Percentiles rank a stretch among this genome's conserved stretches.
Evolutionary conservation across 1,140 invertebrate species (phyloP).

Genomic region (Parapsyche elsis): DNA sequence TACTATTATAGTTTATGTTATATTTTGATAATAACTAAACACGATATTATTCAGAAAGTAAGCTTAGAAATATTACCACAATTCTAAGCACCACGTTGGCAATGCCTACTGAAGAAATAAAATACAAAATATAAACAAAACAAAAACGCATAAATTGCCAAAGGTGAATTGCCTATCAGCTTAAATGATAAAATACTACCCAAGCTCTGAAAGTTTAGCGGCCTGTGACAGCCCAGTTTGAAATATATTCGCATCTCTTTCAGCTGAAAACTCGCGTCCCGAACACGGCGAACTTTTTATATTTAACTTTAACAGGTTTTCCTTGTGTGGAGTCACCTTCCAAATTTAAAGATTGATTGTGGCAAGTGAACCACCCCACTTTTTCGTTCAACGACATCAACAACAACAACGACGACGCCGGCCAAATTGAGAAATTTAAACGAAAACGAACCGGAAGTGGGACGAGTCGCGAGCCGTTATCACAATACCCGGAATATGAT

Average conservation of each 20-base stretch:
- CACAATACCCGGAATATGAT: too few relatives aligned
- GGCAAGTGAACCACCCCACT: not conserved
- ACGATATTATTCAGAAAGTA: too few relatives aligned
- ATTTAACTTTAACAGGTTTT: constrained; percentile 51
- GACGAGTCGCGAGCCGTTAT: too few relatives aligned
- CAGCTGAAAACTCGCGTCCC: constrained; percentile 43
- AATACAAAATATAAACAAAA: not conserved
- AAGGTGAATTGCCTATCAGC: constrained; percentile 38
- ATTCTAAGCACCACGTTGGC: too few relatives aligned
- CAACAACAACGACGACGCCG: too few relatives aligned
- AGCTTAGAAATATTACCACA: too few relatives aligned
- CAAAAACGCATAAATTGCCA: constrained; percentile 28
- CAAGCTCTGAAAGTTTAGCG: constrained; percentile 33
- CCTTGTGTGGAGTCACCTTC: constrained; percentile 43
- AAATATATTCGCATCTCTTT: constrained; percentile 50
- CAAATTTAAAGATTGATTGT: constrained; percentile 51
- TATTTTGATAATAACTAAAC: too few relatives aligned
- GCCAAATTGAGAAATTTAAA: too few relatives aligned
- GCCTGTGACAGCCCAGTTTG: constrained; percentile 48
- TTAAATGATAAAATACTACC: constrained; percentile 42
- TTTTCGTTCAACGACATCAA: too few relatives aligned
- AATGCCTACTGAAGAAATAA: too few relatives aligned
- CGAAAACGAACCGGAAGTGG: too few relatives aligned
- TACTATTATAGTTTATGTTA: too few relatives aligned
- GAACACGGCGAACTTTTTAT: constrained; percentile 52